Percentiles rank a stretch among this genome's conserved stretches.
These are phyloP conservation scores for Aldrovandia affinis DNA, from an alignment of 2,797 vertebrate genomes.

Conservation along the genomic window DNA sequence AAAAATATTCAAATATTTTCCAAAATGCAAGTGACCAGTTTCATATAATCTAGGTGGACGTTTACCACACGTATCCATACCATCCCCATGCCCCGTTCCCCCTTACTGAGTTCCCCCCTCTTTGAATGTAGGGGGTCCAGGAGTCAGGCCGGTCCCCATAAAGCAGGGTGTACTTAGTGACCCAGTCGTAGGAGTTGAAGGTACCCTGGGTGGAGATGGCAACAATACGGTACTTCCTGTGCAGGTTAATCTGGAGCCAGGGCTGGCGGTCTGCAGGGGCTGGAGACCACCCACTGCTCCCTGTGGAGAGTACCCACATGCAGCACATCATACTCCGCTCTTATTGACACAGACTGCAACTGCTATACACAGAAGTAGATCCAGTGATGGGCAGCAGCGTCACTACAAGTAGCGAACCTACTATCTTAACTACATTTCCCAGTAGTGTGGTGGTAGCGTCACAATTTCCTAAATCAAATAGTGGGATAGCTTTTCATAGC, in stretches of 20 bases:
- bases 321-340: background rate
- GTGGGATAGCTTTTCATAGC: no score
- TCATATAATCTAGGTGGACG: background rate
- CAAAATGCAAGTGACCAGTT: background rate
- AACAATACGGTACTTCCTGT: conserved; percentile 87
- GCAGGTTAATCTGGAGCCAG: conserved; percentile 94
- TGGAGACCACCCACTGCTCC: conserved; percentile 95
- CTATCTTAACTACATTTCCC: no score
- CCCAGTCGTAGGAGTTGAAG: conserved; percentile 95
- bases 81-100: background rate
- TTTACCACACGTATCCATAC: background rate
- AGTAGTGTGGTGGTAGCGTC: no score
- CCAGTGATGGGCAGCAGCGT: no score
- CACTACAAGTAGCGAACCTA: no score
- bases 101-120: conserved; percentile 90
- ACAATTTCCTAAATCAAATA: no score
- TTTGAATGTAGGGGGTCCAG: conserved; percentile 97
- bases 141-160: conserved; percentile 90
- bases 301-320: conserved; percentile 58
- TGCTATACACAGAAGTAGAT: background rate
- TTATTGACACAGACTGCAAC: background rate
- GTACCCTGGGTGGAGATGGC: conserved; percentile 95
- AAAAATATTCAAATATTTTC: background rate
- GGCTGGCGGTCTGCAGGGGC: conserved; percentile 86
- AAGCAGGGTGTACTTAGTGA: conserved; percentile 91